Evolutionary conservation across 2,113 vertebrate genomes (phyloP), one percentile per base, ranked within the genome.

Genomic region (Hystrix brachyura): DNA sequence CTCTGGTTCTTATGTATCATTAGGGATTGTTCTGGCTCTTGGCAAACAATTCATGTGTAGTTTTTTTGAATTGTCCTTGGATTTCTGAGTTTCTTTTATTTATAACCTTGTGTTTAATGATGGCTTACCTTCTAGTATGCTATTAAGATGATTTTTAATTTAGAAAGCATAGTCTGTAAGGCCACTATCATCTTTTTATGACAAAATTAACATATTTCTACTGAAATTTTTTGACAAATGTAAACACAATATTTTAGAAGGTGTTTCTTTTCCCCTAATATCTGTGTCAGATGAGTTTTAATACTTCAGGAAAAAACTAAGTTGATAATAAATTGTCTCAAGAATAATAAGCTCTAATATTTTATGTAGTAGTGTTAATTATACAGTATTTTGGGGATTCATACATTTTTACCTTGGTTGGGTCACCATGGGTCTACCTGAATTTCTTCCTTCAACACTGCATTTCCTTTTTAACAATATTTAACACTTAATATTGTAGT

Each of bases 121-220:
- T 93, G n/a, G 27, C 46, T 97, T 82, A 97, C 11, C 46, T 85
- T 78, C 65, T 67, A 89, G 25, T 60, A 72, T 64, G 64, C 46
- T 80, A 51, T 87, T 69, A 94, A 85, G 51, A 87, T 87, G 62
- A 48, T 29, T 96, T 96, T 94, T 96, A 87, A 69, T 95, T 97
- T 93, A 57, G 43, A 29, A 80, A 76, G 62, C 23, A 72, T 67
- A 84, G 1, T 84, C 19, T 76, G 13, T 23, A 90, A 97, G 51
- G 13, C 64, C 74, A 92, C 82, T 62, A 51, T 34, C 46, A 93
- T 72, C 3, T 81, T 79, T 78, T 72, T 64, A 76, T 62, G 21
- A 67, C 32, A 97, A 95, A 92, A 27, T 78, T 55, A 78, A 32
- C 23, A 79, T 78, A 59, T 74, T 87, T 92, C 29, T 90, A 7